A percentile compares a stretch with the other conserved stretches of the same genome.
phyloP scores from a whole-genome alignment of 2,797 vertebrate species.

The Acanthurus leucopareius region DNA sequence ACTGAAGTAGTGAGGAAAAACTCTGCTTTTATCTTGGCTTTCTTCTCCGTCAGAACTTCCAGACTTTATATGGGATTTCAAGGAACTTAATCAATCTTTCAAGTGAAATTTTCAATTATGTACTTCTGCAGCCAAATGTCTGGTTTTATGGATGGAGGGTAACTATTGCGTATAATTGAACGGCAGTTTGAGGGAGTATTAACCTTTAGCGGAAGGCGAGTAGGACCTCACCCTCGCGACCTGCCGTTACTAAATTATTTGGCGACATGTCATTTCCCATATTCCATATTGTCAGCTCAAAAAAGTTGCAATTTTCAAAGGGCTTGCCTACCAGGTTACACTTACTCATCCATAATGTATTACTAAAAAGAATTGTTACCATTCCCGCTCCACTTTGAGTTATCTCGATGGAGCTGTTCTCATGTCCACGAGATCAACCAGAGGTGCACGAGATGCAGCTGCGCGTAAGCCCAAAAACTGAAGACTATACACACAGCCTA shows the following conservation, averaged over 20 bases:
- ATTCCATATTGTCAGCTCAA: constrained; percentile 29
- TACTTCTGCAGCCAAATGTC: constrained; percentile 66
- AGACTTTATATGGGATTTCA: constrained; percentile 49
- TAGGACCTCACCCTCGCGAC: constrained; percentile 61
- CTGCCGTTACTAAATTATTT: constrained; percentile 74
- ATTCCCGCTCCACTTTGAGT: constrained; percentile 14
- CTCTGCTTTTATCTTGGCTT: constrained; percentile 27
- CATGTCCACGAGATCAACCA: constrained; percentile 3
- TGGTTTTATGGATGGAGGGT: constrained; percentile 69
- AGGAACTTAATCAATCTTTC: constrained; percentile 66
- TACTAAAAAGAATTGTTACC: constrained; percentile 20
- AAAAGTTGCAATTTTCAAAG: constrained; percentile 57
- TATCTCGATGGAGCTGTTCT: not conserved
- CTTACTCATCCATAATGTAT: constrained; percentile 8
- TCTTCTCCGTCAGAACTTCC: constrained; percentile 31
- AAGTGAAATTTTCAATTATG: constrained; percentile 67
- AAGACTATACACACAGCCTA: too few species aligned
- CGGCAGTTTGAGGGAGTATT: constrained; percentile 74
- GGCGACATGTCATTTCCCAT: constrained; percentile 57
- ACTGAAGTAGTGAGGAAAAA: constrained; percentile 15
- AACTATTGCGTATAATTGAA: constrained; percentile 72
- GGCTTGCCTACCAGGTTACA: constrained; percentile 5
- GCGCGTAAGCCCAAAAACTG: not conserved
- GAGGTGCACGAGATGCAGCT: constrained; percentile 15
- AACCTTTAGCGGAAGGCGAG: constrained; percentile 76